Base-by-base conservation (phyloP, 2,113 vertebrate species). In the Tauraco erythrolophus region DNA sequence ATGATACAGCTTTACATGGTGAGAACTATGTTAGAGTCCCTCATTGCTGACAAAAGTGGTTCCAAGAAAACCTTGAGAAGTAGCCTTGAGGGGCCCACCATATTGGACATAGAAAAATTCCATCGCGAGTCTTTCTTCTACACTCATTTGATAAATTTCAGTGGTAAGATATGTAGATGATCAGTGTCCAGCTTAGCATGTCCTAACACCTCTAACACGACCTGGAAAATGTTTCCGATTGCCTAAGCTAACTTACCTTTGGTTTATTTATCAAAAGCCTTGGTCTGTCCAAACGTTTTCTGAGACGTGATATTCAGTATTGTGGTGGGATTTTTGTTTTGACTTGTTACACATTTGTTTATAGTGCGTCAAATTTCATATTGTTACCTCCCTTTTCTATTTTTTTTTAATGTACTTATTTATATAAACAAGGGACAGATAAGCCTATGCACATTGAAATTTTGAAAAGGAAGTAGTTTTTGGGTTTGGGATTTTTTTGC, bases 121-220 rank as follows among this genome's bases (percentile, higher is more conserved):
- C 99, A 99, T 95, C 99, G 99, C n/a, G 98, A 99, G 95, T 99
- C 99, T 75, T 99, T 99, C 98, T 99, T 99, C 98, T 99, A 99
- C 98, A 99, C 98, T 84, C 99, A 99, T 97, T 98, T 99, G 98
- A 98, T 99, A 97, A 99, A 99, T 98, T 99, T 99, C 98, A 99
- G 99, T 98, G 99, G 99, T 99, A 99, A 99, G 98, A 97, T 94
- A 97, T 79, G 79, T 94, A 96, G 98, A 95, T 97, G 97, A 97
- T 96, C 95, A 92, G 97, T 91, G 84, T 95, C 92, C 93, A 93
- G 98, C 97, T 97, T 89, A 94, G 98, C 98, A 97, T 98, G 98
- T 97, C 96, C 98, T 98, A 98, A 98, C 97, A 95, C 97, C 82
- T 97, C 97, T 98, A 98, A 98, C 96, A 94, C 95, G 54, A 74